phyloP scores from a whole-genome alignment of 2,888 invertebrate genomes.

The Tachina grossa region DNA sequence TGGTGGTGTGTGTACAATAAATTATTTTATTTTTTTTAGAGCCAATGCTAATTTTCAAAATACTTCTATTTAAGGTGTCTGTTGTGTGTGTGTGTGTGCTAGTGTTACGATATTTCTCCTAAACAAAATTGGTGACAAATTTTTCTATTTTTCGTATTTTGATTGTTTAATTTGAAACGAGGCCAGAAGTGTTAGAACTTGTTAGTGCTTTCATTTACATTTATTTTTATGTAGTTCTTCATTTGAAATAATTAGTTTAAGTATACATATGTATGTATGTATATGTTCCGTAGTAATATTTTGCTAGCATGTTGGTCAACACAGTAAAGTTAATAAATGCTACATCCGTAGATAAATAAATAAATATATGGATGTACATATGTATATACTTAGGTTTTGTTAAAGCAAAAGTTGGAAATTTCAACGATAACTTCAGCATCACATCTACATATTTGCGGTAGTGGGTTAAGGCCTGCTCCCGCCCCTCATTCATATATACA shows the following conservation, averaged over 20 bases:
- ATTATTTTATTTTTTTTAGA: neutral
- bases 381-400: no score
- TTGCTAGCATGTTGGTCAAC: neutral
- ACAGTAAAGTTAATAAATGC: no score
- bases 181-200: conserved; percentile 59
- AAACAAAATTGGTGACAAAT: conserved; percentile 53
- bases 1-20: neutral
- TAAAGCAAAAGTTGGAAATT: no score
- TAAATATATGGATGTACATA: no score
- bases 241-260: neutral
- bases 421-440: no score
- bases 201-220: conserved; percentile 24
- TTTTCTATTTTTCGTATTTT: conserved; percentile 5
- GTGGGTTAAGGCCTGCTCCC: no score
- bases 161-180: conserved; percentile 58
- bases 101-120: neutral
- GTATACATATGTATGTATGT: no score
- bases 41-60: neutral
- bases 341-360: no score
- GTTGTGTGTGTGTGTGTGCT: neutral
- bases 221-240: conserved; percentile 36
- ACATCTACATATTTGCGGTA: no score
- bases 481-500: no score
- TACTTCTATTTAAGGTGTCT: neutral
- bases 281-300: neutral